These are phyloP conservation scores for Lophius americanus DNA, from an alignment of 2,797 vertebrate species.

Conservation along the genomic window DNA sequence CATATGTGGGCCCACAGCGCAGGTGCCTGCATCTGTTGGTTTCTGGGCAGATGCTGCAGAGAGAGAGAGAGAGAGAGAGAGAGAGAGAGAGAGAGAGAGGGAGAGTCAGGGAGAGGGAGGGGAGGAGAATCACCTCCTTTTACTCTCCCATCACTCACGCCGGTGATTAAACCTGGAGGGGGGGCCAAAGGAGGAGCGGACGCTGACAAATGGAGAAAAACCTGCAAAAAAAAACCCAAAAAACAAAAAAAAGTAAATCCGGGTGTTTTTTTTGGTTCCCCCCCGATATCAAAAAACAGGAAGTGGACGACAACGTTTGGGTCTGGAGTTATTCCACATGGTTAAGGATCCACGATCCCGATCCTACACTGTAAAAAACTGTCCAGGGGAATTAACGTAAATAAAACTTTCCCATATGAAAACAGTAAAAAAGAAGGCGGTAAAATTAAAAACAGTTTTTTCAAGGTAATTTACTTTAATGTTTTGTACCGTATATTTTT, in stretches of 20 bases:
- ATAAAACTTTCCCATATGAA: too few species aligned
- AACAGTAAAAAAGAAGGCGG: too few species aligned
- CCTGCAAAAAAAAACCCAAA: neutral
- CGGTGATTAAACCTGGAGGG: conserved; percentile 26
- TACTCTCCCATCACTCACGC: conserved; percentile 45
- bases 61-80: conserved; percentile 60
- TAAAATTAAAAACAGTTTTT: too few species aligned
- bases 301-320: neutral
- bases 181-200: neutral
- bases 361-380: too few species aligned
- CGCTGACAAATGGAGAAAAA: conserved; percentile 11
- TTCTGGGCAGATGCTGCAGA: conserved; percentile 89
- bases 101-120: neutral
- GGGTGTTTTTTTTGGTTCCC: neutral
- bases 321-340: neutral
- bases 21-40: conserved; percentile 99
- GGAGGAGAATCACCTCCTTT: conserved; percentile 40
- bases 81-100: conserved; percentile 43
- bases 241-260: neutral
- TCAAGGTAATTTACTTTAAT: too few species aligned
- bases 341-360: neutral
- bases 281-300: neutral
- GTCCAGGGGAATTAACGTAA: too few species aligned
- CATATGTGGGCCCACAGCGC: conserved; percentile 92
- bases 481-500: neutral